phyloP scores from a whole-genome alignment of 1,140 invertebrate species.

The Lepidotrigona ventralis region DNA sequence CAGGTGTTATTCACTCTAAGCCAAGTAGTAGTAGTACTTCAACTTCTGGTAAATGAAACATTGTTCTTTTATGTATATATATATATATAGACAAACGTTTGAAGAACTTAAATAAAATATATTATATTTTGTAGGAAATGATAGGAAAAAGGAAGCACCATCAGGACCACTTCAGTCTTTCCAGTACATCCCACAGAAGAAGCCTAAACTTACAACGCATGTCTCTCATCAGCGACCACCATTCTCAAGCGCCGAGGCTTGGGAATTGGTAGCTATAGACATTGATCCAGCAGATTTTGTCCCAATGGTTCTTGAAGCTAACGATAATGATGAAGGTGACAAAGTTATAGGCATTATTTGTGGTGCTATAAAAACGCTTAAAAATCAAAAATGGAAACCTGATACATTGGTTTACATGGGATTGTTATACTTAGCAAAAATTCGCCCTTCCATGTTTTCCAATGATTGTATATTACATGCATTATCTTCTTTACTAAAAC shows the following conservation, averaged over 20 bases:
- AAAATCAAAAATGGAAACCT: conserved; percentile 87
- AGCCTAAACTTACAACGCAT: conserved; percentile 74
- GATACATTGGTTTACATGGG: conserved; percentile 89
- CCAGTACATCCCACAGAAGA: conserved; percentile 74
- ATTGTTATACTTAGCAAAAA: conserved; percentile 91
- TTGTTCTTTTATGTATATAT: conserved; percentile 9
- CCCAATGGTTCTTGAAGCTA: conserved; percentile 81
- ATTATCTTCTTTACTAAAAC: conserved; percentile 90
- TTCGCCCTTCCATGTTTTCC: conserved; percentile 88
- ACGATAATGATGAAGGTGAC: conserved; percentile 83
- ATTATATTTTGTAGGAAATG: conserved; percentile 64
- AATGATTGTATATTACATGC: conserved; percentile 90
- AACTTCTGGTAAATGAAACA: conserved; percentile 70
- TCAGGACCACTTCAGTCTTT: conserved; percentile 72
- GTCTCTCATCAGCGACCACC: conserved; percentile 69
- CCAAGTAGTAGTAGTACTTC: conserved; percentile 76
- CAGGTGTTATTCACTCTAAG: conserved; percentile 79
- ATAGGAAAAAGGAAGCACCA: conserved; percentile 81
- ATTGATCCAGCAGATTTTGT: conserved; percentile 83
- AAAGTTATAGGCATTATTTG: conserved; percentile 82
- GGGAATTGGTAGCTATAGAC: conserved; percentile 82
- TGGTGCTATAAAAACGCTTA: conserved; percentile 85
- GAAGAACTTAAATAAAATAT: not conserved
- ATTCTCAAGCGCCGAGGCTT: conserved; percentile 79
- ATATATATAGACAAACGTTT: not conserved